phyloP scores from a whole-genome alignment of 2,113 vertebrate species.

The Motacilla alba region DNA sequence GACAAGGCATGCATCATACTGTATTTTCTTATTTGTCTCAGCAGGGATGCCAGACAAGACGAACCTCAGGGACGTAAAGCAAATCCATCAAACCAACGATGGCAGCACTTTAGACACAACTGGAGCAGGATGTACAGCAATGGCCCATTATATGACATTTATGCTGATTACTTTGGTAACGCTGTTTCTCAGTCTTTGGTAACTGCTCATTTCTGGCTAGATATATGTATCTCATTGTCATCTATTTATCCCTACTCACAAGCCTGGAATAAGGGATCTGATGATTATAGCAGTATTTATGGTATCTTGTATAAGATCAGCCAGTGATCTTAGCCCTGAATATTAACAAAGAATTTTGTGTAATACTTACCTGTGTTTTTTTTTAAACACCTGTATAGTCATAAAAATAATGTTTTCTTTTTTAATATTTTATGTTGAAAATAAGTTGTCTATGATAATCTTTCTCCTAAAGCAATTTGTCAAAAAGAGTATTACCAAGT shows the following conservation, averaged over 20 bases:
- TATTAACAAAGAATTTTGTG: neutral
- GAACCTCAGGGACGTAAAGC: constrained; percentile 68
- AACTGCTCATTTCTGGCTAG: neutral
- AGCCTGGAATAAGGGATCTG: neutral
- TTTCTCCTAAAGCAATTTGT: neutral
- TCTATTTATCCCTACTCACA: neutral
- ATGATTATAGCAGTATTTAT: constrained; percentile 14
- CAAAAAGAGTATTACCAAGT: neutral
- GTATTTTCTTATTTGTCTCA: constrained; percentile 61
- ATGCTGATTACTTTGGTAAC: constrained; percentile 26
- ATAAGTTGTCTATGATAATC: neutral
- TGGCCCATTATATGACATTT: neutral
- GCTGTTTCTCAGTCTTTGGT: constrained; percentile 54
- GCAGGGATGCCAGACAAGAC: constrained; percentile 70
- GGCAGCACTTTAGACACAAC: constrained; percentile 40
- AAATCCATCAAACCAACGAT: constrained; percentile 41
- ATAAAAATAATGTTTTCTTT: neutral
- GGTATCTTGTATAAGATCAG: neutral
- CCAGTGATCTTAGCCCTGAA: neutral
- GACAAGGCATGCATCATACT: constrained; percentile 9
- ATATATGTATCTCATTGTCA: neutral
- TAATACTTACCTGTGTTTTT: neutral
- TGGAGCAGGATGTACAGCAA: constrained; percentile 12
- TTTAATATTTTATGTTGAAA: neutral
- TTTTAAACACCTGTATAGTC: neutral